Conservation (phyloP, 1,140 invertebrate species). For the Drosophila simulans region DNA sequence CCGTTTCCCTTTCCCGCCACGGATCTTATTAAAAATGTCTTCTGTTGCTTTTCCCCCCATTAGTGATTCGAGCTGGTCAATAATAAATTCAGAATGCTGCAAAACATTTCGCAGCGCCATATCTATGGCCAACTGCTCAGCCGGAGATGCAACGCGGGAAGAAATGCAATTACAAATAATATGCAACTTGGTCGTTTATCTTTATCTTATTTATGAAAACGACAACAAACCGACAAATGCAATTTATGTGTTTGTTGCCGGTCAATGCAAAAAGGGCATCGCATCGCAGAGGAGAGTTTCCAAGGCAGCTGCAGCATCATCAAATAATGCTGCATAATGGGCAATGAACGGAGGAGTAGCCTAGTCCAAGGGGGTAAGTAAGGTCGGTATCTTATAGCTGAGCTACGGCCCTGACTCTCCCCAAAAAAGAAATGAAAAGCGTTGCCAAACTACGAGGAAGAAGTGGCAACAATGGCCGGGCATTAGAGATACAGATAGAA, state of each 20-base stretch:
- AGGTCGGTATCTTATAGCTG: not conserved
- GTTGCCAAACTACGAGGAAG: constrained; percentile 72
- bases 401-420: constrained; percentile 58
- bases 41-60: constrained; percentile 30
- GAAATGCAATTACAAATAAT: constrained; percentile 85
- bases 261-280: constrained; percentile 68
- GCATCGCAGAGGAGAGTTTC: constrained; percentile 38
- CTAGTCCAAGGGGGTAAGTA: not conserved
- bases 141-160: constrained; percentile 46
- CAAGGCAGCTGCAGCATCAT: constrained; percentile 63
- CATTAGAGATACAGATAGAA: constrained; percentile 77
- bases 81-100: constrained; percentile 68
- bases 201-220: constrained; percentile 84
- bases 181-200: constrained; percentile 83
- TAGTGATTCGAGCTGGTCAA: constrained; percentile 53
- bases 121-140: constrained; percentile 65
- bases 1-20: constrained; percentile 13
- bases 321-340: constrained; percentile 82
- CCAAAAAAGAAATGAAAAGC: constrained; percentile 71
- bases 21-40: constrained; percentile 44
- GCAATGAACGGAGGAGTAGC: constrained; percentile 45
- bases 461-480: constrained; percentile 78
- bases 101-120: constrained; percentile 67
- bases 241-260: constrained; percentile 83
- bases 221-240: constrained; percentile 85